Percentiles rank a stretch among this genome's conserved stretches.
Conservation (phyloP, 2,888 invertebrate species). For the Noctua comes region DNA sequence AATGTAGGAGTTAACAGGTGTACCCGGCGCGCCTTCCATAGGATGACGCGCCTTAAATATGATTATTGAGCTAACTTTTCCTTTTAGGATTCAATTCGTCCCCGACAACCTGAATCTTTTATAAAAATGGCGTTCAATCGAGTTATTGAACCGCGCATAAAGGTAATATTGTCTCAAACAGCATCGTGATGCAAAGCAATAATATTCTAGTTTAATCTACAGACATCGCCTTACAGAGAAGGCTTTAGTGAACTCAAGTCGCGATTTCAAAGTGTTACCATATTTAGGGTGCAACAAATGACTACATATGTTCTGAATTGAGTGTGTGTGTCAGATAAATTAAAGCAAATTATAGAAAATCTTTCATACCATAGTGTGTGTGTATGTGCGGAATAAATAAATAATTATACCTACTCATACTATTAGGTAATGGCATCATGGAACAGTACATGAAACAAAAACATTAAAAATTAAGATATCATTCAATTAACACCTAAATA, state of each 20-base stretch:
- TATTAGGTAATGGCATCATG: conserved; percentile 83
- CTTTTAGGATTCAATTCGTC: conserved; percentile 43
- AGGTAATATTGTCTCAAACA: conserved; percentile 68
- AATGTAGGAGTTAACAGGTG: conserved; percentile 74
- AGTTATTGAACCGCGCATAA: conserved; percentile 66
- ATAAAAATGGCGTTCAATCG: conserved; percentile 32
- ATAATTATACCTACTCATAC: conserved; percentile 86
- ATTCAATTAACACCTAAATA: conserved; percentile 64
- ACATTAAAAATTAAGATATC: conserved; percentile 75
- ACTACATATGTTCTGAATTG: conserved; percentile 41
- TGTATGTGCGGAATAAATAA: conserved; percentile 62
- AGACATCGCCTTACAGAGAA: conserved; percentile 63
- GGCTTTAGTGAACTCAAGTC: conserved; percentile 36
- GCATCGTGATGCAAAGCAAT: conserved; percentile 70
- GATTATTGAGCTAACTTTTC: conserved; percentile 49
- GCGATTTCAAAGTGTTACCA: conserved; percentile 65
- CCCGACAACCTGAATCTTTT: conserved; percentile 19
- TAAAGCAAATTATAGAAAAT: conserved; percentile 31
- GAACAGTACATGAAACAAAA: conserved; percentile 89
- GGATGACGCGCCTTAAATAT: conserved; percentile 49
- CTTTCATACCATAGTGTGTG: conserved; percentile 47
- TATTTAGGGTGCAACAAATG: conserved; percentile 67
- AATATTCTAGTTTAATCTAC: conserved; percentile 72
- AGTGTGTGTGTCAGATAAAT: conserved; percentile 20
- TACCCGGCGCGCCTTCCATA: conserved; percentile 58